Percentiles rank a stretch among this genome's conserved stretches.
Evolutionary conservation across 2,888 invertebrate genomes (phyloP).

Genomic region (Rotaria sp.): DNA sequence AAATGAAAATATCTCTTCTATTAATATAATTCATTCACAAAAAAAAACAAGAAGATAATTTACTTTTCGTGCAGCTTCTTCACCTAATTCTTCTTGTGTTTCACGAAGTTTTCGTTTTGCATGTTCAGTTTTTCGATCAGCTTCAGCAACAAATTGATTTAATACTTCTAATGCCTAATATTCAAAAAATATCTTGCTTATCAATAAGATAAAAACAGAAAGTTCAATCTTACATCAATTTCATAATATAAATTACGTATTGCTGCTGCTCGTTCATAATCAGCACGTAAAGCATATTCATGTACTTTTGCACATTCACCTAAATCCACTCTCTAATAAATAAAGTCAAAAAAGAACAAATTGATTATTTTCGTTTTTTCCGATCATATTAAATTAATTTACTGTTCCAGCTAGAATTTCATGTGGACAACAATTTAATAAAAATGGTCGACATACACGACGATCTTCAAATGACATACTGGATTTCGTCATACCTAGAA

Average conservation of each 20-base stretch:
- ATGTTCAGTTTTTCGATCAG: slow-evolving; percentile 84
- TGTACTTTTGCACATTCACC: slow-evolving; percentile 98
- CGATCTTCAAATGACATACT: slow-evolving; percentile 71
- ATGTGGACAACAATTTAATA: slow-evolving; percentile 95
- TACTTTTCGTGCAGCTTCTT: slow-evolving; percentile 82
- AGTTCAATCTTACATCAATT: slow-evolving; percentile 74
- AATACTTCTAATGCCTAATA: slow-evolving; percentile 87
- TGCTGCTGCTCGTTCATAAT: slow-evolving; percentile 84
- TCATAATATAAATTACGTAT: slow-evolving; percentile 91
- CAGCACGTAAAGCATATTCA: slow-evolving; percentile 93
- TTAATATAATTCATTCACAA: background rate
- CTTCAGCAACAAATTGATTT: slow-evolving; percentile 88
- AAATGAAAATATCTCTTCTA: background rate
- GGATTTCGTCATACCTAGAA: background rate
- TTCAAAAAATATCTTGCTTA: background rate
- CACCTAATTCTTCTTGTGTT: slow-evolving; percentile 93
- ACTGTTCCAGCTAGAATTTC: slow-evolving; percentile 96
- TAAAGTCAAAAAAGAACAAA: slow-evolving; percentile 39
- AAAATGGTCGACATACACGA: slow-evolving; percentile 95
- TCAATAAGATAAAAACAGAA: slow-evolving; percentile 39
- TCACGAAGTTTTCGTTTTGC: slow-evolving; percentile 88
- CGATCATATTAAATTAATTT: slow-evolving; percentile 59
- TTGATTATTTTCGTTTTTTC: background rate
- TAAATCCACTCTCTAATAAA: slow-evolving; percentile 88
- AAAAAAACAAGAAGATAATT: background rate